Base-by-base conservation (phyloP, 2,113 vertebrate genomes). In the Oreocharis arfaki region DNA sequence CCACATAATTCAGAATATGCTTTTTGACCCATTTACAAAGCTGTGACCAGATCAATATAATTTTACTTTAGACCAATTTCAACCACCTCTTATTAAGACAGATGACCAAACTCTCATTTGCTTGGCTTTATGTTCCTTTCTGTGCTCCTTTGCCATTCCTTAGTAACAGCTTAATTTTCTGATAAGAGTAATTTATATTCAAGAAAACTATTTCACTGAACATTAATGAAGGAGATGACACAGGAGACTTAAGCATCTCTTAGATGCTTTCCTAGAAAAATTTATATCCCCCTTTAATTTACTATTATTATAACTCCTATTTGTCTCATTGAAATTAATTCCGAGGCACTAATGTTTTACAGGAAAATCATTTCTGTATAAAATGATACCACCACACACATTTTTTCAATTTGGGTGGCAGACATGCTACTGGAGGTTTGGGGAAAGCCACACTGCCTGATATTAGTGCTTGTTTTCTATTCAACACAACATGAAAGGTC, bases 251-350 rank as follows among this genome's bases (percentile, higher is more conserved):
- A 83, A 90, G 24, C 2, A 76, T 73, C 39, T 93, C 52, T 78
- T 39, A 73, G 8, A 71, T 33, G 78, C 44, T 63, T 92, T 76
- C 35, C 39, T 41, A 39, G 33, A 59, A 79, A 82, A 89, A 59
- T 20, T 70, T 37, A 92, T 78, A 90, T 37, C 30, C 50, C 84
- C 27, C n/a, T 16, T 82, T 28, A 22, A 75, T 90, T 91, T 90
- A 39, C 49, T 74, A 22, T 90, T 67, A 92, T 93, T 96, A 89
- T 70, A 87, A 76, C 69, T 80, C 33, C 55, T 78, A 60, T 94
- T 95, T 42, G 28, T 21, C 84, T 71, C 53, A 91, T 6, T 95
- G 39, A 95, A 95, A 94, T 87, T 63, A 96, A 95, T 83, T 93
- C 37, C 49, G 69, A 96, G 63, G 77, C n/a, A 94, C 60, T 94